phyloP scores from a whole-genome alignment of 2,888 invertebrate species.

The Netelia inedita region DNA sequence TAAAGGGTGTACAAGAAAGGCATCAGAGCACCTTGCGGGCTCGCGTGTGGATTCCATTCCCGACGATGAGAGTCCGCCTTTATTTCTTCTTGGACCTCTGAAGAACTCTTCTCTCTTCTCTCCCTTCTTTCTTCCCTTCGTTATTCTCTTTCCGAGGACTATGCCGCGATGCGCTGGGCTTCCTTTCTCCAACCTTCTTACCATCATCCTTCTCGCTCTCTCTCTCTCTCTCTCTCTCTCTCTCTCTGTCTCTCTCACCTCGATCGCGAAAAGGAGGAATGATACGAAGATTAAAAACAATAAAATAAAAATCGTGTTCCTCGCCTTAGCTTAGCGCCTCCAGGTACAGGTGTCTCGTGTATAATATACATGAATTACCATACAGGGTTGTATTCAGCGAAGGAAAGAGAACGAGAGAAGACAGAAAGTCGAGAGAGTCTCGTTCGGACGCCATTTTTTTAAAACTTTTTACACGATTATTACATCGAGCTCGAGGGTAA shows the following conservation, averaged over 20 bases:
- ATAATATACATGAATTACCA: not conserved
- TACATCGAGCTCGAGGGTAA: conserved; percentile 2
- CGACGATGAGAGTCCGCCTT: conserved; percentile 47
- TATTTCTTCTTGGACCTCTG: conserved; percentile 30
- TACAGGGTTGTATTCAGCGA: not conserved
- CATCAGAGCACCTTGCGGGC: conserved; percentile 50
- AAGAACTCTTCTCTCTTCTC: conserved; percentile 28
- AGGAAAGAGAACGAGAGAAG: conserved; percentile 12
- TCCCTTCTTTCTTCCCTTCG: conserved; percentile 9
- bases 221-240: not conserved
- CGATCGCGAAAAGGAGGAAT: conserved; percentile 32
- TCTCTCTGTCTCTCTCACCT: conserved; percentile 44
- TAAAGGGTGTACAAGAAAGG: conserved; percentile 54
- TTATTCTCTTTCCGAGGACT: conserved; percentile 54
- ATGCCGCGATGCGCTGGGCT: conserved; percentile 54
- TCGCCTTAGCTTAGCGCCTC: conserved; percentile 46
- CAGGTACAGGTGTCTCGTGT: conserved; percentile 41
- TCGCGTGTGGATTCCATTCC: conserved; percentile 69
- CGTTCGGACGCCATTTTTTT: not conserved
- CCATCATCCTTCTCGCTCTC: conserved; percentile 24
- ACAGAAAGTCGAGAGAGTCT: conserved; percentile 31
- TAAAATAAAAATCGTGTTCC: conserved; percentile 48
- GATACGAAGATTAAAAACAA: conserved; percentile 14
- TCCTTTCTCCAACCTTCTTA: conserved; percentile 69
- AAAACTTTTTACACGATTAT: not conserved